Conservation (phyloP, 2,888 invertebrate species). For the Phortica okadai region DNA sequence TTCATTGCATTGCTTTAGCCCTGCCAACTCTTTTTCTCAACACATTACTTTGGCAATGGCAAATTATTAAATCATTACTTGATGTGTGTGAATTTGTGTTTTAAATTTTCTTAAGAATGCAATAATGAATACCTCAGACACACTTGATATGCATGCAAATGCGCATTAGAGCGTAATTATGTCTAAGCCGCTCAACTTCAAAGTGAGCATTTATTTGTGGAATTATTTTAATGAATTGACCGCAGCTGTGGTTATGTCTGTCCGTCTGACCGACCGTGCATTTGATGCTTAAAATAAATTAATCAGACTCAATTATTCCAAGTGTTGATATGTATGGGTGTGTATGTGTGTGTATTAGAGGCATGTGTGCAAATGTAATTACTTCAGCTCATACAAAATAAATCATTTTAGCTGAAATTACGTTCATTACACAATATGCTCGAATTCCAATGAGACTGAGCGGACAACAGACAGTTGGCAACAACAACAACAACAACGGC, state of each 20-base stretch:
- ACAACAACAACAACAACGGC: background rate
- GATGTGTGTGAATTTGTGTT: too few species aligned
- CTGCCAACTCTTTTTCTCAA: too few species aligned
- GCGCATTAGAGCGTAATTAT: background rate
- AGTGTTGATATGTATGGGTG: slow-evolving; percentile 17
- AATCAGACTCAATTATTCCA: slow-evolving; percentile 31
- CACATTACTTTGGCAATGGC: too few species aligned
- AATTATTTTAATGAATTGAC: slow-evolving; percentile 28
- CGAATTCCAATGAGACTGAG: background rate
- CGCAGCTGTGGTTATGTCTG: slow-evolving; percentile 6
- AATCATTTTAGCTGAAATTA: slow-evolving; percentile 29
- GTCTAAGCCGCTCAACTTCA: background rate
- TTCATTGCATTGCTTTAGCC: too few species aligned
- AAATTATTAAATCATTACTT: too few species aligned
- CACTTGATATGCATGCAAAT: background rate
- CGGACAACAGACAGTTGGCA: background rate
- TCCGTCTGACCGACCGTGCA: background rate
- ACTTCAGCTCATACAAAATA: slow-evolving; percentile 28
- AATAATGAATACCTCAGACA: too few species aligned
- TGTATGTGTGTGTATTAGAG: background rate
- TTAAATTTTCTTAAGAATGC: too few species aligned
- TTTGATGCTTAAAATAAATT: slow-evolving; percentile 14
- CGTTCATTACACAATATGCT: slow-evolving; percentile 14
- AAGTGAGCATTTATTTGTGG: background rate
- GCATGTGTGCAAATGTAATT: slow-evolving; percentile 21